Evolutionary conservation across 30 jellyfish, hydroid and myxozoan species (phyloP), one percentile per base, ranked within the genome.

Genomic region (Pseudorhiza aurosa): DNA sequence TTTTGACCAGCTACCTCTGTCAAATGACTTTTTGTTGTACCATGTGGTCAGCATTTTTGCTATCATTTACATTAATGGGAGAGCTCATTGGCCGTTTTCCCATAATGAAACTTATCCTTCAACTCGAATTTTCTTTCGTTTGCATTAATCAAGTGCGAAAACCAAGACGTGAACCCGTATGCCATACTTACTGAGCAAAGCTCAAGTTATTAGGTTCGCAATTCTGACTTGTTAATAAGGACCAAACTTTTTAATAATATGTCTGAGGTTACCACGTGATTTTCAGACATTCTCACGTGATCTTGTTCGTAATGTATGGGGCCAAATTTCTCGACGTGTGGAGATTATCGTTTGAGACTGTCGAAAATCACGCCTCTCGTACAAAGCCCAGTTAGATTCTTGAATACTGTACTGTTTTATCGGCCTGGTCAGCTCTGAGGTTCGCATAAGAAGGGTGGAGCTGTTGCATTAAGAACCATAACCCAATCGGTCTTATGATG

Each of bases 401-500:
- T n/a, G n/a, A n/a, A n/a, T n/a, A 49, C 11, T 49, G 63, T 2
- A 2, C n/a, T 25, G 63, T 29, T 2, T 49, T 56, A 22, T 2
- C 4, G 25, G 70, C 18, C 1, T 39, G 71, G 72, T 47, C 53
- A 70, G 31, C 70, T 36, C 71, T 33, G 72, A 44, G 68, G 82
- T 58, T 22, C 36, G 58, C 70, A 70, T 33, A 58, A 17, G 10
- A 8, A 70, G 70, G 83, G 83, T 70, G 83, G 83, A 70, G 71
- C 70, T 70, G 71, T 70, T 70, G 58, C 32, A 37, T 36, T 49
- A 47, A 2, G 2, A 24, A 68, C 82, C 65, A 25, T 9, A 59
- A 42, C 26, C 15, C 36, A 65, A 65, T 8, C 19, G 24, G 49
- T 1, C 49, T 8, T 25, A 9, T 26, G 68, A 40, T 40, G 29